Percentiles rank a stretch among this genome's conserved stretches.
Evolutionary conservation across 2,113 vertebrate genomes (phyloP).

Genomic region (Nerophis lumbriciformis): DNA sequence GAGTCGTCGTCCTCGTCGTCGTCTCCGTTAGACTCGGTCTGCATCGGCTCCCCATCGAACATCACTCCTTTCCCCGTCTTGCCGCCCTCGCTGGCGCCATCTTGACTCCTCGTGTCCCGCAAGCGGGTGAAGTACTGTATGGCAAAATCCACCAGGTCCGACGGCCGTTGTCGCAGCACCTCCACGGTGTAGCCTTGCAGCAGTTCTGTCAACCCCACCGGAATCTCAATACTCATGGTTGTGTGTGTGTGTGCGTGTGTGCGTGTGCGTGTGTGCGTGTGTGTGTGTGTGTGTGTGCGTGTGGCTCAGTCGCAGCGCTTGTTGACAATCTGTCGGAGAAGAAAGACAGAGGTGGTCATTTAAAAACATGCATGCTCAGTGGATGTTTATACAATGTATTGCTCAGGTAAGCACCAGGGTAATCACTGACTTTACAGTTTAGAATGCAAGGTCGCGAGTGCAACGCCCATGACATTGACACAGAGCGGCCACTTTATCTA

Average conservation of each 20-base stretch:
- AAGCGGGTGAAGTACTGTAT: slow-evolving; percentile 90
- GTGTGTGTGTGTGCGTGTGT: slow-evolving; percentile 56
- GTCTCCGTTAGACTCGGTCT: slow-evolving; percentile 84
- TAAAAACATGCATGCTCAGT: slow-evolving; percentile 2
- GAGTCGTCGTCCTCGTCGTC: slow-evolving; percentile 82
- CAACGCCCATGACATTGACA: slow-evolving; percentile 32
- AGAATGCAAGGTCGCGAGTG: neutral
- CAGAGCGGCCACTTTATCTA: slow-evolving; percentile 38
- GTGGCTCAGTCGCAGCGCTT: slow-evolving; percentile 32
- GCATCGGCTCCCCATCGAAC: slow-evolving; percentile 80
- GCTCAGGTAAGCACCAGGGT: neutral
- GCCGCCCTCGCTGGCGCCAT: slow-evolving; percentile 59
- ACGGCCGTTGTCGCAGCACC: slow-evolving; percentile 88
- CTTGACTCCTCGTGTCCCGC: slow-evolving; percentile 78
- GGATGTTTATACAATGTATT: slow-evolving; percentile 13
- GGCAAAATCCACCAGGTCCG: slow-evolving; percentile 92
- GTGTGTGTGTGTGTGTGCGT: slow-evolving; percentile 53
- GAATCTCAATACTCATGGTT: slow-evolving; percentile 95
- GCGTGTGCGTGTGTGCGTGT: slow-evolving; percentile 56
- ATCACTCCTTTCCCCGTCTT: slow-evolving; percentile 73
- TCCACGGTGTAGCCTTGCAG: slow-evolving; percentile 97
- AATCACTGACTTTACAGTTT: slow-evolving; percentile 9
- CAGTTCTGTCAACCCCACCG: slow-evolving; percentile 90
- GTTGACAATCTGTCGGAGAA: slow-evolving; percentile 35
- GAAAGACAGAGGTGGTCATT: neutral